These are phyloP conservation scores for Slavum lentiscoides DNA, from an alignment of 2,888 invertebrate species.

Conservation along the genomic window DNA sequence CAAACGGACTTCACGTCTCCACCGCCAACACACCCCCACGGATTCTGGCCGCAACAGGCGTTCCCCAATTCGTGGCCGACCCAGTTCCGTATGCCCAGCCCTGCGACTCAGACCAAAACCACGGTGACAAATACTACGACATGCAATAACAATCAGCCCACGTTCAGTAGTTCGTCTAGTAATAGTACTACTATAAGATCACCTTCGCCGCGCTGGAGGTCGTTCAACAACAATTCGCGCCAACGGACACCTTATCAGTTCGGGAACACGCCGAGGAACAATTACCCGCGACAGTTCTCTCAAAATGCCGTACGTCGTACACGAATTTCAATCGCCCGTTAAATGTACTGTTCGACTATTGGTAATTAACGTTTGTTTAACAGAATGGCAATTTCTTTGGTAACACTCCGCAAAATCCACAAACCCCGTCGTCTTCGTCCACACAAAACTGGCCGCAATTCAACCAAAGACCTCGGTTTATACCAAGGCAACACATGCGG, in stretches of 20 bases:
- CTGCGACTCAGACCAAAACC: constrained; percentile 19
- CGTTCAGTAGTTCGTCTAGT: constrained; percentile 37
- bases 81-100: constrained; percentile 31
- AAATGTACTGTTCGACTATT: neutral
- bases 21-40: constrained; percentile 40
- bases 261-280: constrained; percentile 40
- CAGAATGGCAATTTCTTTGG: constrained; percentile 46
- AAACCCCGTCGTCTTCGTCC: constrained; percentile 35
- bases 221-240: constrained; percentile 27
- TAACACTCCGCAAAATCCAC: constrained; percentile 35
- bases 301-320: constrained; percentile 28
- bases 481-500: constrained; percentile 42
- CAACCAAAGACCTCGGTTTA: constrained; percentile 41
- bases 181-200: constrained; percentile 41
- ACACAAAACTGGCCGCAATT: constrained; percentile 46
- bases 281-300: constrained; percentile 43
- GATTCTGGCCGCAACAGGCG: constrained; percentile 35
- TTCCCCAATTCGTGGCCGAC: constrained; percentile 33
- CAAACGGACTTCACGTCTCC: constrained; percentile 46
- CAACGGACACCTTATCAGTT: constrained; percentile 44
- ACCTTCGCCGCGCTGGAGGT: constrained; percentile 36
- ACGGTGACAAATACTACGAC: constrained; percentile 22
- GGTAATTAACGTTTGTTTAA: constrained; percentile 1
- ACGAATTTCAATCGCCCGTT: neutral
- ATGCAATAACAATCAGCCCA: constrained; percentile 22